Evolutionary conservation across 2,797 vertebrate genomes (phyloP).

Genomic region (Yasuhikotakia modesta): DNA sequence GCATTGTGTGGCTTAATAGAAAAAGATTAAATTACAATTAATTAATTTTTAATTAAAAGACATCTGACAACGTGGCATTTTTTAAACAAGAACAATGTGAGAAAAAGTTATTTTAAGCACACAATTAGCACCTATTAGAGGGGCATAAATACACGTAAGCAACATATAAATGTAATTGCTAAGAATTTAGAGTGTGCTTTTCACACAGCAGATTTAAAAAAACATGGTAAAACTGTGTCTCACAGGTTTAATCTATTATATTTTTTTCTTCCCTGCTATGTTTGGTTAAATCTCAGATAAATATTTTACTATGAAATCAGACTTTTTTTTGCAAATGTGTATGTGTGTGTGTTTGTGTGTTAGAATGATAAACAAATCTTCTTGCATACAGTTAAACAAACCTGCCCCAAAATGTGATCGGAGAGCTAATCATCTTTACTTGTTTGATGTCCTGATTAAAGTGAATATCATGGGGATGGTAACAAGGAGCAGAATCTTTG

Average conservation of each 20-base stretch:
- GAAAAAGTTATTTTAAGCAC: slow-evolving; percentile 62
- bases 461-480: slow-evolving; percentile 61
- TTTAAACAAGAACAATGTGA: slow-evolving; percentile 55
- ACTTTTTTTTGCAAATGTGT: neutral
- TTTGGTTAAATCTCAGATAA: neutral
- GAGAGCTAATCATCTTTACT: slow-evolving; percentile 61
- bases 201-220: slow-evolving; percentile 39
- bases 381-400: slow-evolving; percentile 54
- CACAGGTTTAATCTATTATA: slow-evolving; percentile 58
- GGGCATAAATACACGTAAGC: slow-evolving; percentile 58
- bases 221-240: slow-evolving; percentile 36
- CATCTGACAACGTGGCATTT: slow-evolving; percentile 54
- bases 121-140: slow-evolving; percentile 68
- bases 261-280: neutral
- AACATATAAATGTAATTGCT: slow-evolving; percentile 51
- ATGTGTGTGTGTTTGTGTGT: neutral
- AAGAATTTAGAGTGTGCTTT: slow-evolving; percentile 48
- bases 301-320: neutral
- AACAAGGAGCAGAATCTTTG: slow-evolving; percentile 55
- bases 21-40: too few species aligned
- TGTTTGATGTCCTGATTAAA: slow-evolving; percentile 73
- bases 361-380: slow-evolving; percentile 11
- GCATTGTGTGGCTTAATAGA: slow-evolving; percentile 63
- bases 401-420: slow-evolving; percentile 57
- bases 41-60: slow-evolving; percentile 69